Percentiles rank a stretch among this genome's conserved stretches.
phyloP scores from a whole-genome alignment of 2,888 invertebrate genomes.

The Trisateles emortualis region DNA sequence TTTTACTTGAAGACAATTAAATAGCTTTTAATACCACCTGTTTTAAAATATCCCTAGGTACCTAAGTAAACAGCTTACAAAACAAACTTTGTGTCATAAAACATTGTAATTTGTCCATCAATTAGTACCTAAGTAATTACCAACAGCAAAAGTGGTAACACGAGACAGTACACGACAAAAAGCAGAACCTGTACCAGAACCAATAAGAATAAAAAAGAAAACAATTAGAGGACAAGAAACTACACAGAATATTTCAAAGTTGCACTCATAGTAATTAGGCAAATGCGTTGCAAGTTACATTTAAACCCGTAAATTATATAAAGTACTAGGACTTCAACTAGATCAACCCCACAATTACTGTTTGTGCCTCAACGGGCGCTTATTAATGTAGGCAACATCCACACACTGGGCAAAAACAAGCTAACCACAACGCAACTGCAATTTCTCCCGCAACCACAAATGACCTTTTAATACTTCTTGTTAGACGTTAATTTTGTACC shows the following conservation, averaged over 20 bases:
- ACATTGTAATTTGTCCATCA: neutral
- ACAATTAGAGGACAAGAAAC: slow-evolving; percentile 9
- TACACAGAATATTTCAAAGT: slow-evolving; percentile 25
- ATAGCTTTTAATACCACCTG: neutral
- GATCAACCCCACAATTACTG: slow-evolving; percentile 48
- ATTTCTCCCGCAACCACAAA: slow-evolving; percentile 81
- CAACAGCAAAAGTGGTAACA: neutral
- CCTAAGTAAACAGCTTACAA: neutral
- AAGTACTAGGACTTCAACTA: slow-evolving; percentile 40
- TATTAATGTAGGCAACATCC: slow-evolving; percentile 53
- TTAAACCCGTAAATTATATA: slow-evolving; percentile 30
- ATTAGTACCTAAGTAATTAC: neutral
- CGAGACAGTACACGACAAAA: neutral
- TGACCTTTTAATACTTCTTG: slow-evolving; percentile 75
- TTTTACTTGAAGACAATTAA: neutral
- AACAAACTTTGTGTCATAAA: neutral
- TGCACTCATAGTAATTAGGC: slow-evolving; percentile 28
- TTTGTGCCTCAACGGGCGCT: slow-evolving; percentile 46
- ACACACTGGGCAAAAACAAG: slow-evolving; percentile 67
- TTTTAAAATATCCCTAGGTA: neutral
- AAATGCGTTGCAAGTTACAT: slow-evolving; percentile 33
- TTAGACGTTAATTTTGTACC: slow-evolving; percentile 70
- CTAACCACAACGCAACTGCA: slow-evolving; percentile 71
- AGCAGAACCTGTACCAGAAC: neutral
- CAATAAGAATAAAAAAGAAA: slow-evolving; percentile 12